Evolutionary conservation across 2,113 vertebrate genomes (phyloP), one percentile per base, ranked within the genome.

Genomic region (Heterotis niloticus): DNA sequence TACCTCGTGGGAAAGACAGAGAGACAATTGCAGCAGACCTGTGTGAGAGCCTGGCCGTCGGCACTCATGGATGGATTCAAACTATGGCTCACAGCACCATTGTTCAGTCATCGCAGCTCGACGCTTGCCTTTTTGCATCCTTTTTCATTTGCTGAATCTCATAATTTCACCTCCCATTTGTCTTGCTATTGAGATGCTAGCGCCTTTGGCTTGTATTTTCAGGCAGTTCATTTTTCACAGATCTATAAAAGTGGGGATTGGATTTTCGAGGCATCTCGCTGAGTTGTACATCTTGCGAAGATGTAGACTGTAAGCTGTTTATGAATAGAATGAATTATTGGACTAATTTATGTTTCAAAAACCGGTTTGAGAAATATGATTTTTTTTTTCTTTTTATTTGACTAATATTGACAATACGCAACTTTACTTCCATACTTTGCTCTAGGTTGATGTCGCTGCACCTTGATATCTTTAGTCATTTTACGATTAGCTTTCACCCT

Each of bases 161-260:
- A 26, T 73, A 16, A 62, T 51, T 20, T 44, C 14, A 73, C 5
- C 10, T 73, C 12, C 24, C 7, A n/a, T 13, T 59, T 54, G 54
- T 12, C 14, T 54, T 24, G 10, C n/a, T 14, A 24, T 14, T 29
- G 28, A 56, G 26, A 77, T 68, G 13, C 54, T 64, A 16, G 13
- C 71, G 18, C n/a, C 59, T 34, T 74, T 65, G 28, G 13, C 76
- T 62, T 67, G 77, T 78, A 24, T 78, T 82, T 78, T 44, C 34
- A 70, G 83, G 83, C 81, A 79, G 72, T 81, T 29, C 12, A 75
- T 80, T 81, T 85, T 79, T 67, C 69, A 29, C 34, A 11, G 20
- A 24, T 67, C 34, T 74, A 69, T 82, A 75, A 77, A 83, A 64
- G 67, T 73, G 65, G 62, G 29, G 62, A 69, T 76, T 71, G 71